Evolutionary conservation across 2,113 vertebrate species (phyloP).

Genomic region (Sapajus apella): DNA sequence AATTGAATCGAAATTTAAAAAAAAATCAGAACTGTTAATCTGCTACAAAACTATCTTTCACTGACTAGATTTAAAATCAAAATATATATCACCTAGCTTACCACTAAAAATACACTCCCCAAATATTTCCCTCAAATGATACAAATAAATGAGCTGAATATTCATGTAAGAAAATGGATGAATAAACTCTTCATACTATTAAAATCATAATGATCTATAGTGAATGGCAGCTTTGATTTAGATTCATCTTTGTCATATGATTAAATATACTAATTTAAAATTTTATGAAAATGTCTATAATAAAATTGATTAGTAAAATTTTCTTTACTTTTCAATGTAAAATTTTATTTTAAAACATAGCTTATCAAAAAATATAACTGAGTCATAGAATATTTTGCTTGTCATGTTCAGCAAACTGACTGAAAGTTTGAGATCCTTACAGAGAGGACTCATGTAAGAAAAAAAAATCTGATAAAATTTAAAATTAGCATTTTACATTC

Average conservation of each 20-base stretch:
- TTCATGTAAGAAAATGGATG: not conserved
- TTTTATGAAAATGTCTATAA: not conserved
- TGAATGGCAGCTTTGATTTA: not conserved
- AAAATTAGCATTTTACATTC: not conserved
- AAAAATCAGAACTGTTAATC: not conserved
- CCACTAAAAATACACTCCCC: not conserved
- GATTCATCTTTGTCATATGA: not conserved
- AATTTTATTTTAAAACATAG: not conserved
- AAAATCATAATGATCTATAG: not conserved
- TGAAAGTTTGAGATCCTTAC: not conserved
- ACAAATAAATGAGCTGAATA: not conserved
- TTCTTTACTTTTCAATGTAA: not conserved
- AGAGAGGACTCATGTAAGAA: not conserved
- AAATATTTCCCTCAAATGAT: not conserved
- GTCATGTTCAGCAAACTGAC: not conserved
- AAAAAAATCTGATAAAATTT: not conserved
- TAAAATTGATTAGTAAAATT: not conserved
- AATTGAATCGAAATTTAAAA: not conserved
- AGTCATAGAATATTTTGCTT: not conserved
- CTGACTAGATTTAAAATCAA: not conserved
- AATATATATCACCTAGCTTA: not conserved
- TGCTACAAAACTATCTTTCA: not conserved
- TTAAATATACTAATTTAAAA: not conserved
- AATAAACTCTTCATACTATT: not conserved
- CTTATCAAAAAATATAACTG: not conserved